Evolutionary conservation across 1,140 invertebrate genomes (phyloP).

Genomic region (Ceratitis capitata): DNA sequence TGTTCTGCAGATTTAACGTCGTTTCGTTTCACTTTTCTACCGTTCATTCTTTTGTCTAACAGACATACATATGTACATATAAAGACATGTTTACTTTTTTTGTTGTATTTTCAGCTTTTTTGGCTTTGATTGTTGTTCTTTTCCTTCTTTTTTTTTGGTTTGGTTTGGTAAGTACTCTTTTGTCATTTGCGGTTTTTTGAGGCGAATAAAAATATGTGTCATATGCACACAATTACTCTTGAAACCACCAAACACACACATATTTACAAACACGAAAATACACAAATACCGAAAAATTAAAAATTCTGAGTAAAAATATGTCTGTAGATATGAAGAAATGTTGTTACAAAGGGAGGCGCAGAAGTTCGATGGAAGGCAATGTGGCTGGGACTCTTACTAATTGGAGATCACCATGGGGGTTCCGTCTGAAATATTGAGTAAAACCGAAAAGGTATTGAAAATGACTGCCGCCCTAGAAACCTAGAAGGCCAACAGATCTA

Average conservation of each 20-base stretch:
- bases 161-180: slow-evolving; percentile 1
- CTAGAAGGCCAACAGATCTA: no score
- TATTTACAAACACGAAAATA: neutral
- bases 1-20: neutral
- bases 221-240: neutral
- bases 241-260: neutral
- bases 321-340: no score
- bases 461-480: no score
- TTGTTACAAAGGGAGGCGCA: no score
- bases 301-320: no score
- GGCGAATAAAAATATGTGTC: slow-evolving; percentile 20
- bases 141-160: neutral
- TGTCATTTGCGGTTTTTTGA: slow-evolving; percentile 1
- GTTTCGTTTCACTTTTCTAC: neutral
- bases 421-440: no score
- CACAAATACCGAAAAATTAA: neutral
- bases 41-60: neutral
- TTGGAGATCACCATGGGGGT: no score
- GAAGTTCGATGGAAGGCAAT: no score
- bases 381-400: no score
- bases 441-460: no score
- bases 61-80: neutral
- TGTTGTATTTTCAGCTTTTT: neutral
- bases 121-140: neutral
- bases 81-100: neutral